These are phyloP conservation scores for Propithecus perrieri DNA, from an alignment of 2,797 vertebrate species.

Conservation along the genomic window DNA sequence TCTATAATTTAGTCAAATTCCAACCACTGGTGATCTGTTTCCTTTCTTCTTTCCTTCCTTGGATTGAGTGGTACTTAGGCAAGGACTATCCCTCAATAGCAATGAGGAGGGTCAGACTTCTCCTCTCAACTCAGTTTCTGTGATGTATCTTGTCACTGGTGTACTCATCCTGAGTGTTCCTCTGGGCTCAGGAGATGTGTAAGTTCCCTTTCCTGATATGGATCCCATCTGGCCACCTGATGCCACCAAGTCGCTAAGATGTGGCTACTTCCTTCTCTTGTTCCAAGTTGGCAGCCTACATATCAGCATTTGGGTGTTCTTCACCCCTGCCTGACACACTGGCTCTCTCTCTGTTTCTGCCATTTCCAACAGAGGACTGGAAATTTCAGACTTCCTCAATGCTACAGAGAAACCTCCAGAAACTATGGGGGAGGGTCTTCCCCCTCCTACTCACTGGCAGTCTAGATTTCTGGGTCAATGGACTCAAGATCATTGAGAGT, in stretches of 20 bases:
- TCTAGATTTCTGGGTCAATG: background rate
- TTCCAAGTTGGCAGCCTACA: background rate
- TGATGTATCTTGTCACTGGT: background rate
- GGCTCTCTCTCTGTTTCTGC: background rate
- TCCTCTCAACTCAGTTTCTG: background rate
- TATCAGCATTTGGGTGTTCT: background rate
- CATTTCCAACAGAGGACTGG: background rate
- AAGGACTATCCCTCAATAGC: background rate
- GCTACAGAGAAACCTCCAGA: background rate
- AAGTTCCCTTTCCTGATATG: too few species aligned
- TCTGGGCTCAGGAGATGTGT: too few species aligned
- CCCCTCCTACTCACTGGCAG: background rate
- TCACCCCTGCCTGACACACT: background rate
- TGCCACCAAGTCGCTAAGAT: background rate
- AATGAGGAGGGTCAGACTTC: background rate
- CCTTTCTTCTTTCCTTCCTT: background rate
- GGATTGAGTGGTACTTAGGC: background rate
- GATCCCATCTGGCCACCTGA: too few species aligned
- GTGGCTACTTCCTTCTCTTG: background rate
- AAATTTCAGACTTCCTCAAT: background rate
- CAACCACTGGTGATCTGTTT: background rate
- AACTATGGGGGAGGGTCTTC: background rate
- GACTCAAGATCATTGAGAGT: background rate
- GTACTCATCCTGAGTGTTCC: too few species aligned
- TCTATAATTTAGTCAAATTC: too few species aligned